Evolutionary conservation across 2,888 invertebrate species (phyloP), one percentile per base, ranked within the genome.

Genomic region (Hydrotaea diabolus): DNA sequence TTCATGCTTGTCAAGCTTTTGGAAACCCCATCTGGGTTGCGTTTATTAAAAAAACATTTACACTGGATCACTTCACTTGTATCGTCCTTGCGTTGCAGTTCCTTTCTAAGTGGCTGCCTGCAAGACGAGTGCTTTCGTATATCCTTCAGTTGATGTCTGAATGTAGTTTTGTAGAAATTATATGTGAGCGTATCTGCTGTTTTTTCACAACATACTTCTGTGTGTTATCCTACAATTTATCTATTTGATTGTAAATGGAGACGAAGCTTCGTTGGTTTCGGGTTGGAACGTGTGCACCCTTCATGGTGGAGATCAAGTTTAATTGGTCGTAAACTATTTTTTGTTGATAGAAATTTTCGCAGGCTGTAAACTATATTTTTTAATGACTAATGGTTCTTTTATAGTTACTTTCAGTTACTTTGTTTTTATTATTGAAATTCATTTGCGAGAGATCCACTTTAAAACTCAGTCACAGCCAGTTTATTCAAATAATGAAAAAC

Each of bases 181-280:
- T 49, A 0, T 8, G 49, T 13, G n/a, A 49, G 49, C 49, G n/a
- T n/a, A n/a, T 49, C 13, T 49, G 2, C 2, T 43, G n/a, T 15
- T 49, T 57, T 57, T 21, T 57, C 55, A 9, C 55, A 17, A 7
- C 36, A 15, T 69, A 69, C 46, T 69, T 69, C 21, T 69, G 39
- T 21, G 69, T 43, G 46, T 69, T 69, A 46, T 69, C 5, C 80
- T 73, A 53, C 23, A 71, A 83, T 83, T 79, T 83, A 76, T 75
- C 71, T 55, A 75, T 23, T 55, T 49, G 36, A 66, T 82, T 64
- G 57, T 21, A 31, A 36, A 23, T n/a, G n/a, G n/a, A n/a, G n/a
- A 21, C 7, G 7, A 31, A 4, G 7, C 7, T 4, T 31, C 31
- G 7, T 31, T 31, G 7, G 7, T 4, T 31, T 31, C 31, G 2